Base-by-base conservation (phyloP, 2,888 invertebrate species). In the Drosophila prolongata region DNA sequence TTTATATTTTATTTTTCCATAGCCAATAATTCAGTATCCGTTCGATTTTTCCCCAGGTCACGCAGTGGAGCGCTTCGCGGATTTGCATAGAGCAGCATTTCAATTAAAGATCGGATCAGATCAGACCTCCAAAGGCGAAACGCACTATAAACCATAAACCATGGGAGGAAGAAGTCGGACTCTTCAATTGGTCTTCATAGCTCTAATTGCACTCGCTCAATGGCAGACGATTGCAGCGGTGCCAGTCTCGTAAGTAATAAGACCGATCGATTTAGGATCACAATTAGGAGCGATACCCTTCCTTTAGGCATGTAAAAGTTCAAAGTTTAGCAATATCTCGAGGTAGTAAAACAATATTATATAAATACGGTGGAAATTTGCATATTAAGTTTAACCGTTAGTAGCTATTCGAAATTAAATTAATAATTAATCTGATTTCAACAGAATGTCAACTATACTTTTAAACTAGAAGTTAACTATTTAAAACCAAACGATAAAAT, bases 191-290 rank as follows among this genome's bases (percentile, higher is more conserved):
- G 60, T 90, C 58, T 78, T 90, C 72, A 77, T 91, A 79, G 77
- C 84, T 69, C 76, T 91, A 79, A 89, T 91, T 88, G 89, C 79
- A 38, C 67, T 89, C 59, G 78, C 80, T 64, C 81, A 89, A 53
- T 75, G 89, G 73, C 78, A 87, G 60, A 55, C 80, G 68, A 59
- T 58, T 42, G 77, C 79, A 49, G 86, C 89, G 53, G 79, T 79
- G 47, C 81, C 84, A 66, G 77, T 90, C 77, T 78, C 89, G 92
- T 92, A 83, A 90, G 90, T 90, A 70, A 16, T 6, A 30, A 24
- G 9, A 56, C 13, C 34, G 14, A 65, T n/a, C 19, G 9, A 43
- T 30, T 46, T 14, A 27, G 13, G 6, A 24, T 6, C 16, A 6
- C 14, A 35, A 9, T 5, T 50, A 6, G 11, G n/a, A 11, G 11